Conservation (phyloP, 2,888 invertebrate species). For the Troilus luridus region DNA sequence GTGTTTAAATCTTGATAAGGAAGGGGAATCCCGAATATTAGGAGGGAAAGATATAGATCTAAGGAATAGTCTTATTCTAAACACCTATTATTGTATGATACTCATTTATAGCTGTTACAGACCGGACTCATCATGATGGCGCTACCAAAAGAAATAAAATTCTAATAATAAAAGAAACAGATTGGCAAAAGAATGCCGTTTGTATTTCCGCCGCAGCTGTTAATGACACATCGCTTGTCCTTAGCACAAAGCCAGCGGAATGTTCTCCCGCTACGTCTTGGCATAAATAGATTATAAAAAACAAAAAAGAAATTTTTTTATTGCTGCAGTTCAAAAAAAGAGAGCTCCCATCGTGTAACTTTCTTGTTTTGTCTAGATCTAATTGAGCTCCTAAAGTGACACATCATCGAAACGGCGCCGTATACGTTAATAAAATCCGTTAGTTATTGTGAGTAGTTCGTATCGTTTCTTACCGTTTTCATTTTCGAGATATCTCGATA, state of each 20-base stretch:
- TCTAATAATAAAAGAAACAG: background rate
- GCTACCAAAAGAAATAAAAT: background rate
- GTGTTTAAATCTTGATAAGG: no score
- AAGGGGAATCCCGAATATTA: no score
- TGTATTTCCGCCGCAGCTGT: background rate
- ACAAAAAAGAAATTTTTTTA: background rate
- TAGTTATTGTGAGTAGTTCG: background rate
- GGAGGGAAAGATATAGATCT: no score
- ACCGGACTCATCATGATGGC: background rate
- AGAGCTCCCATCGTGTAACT: background rate
- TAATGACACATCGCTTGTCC: background rate
- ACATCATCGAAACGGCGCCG: background rate
- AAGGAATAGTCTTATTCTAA: no score
- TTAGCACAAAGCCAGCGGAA: background rate
- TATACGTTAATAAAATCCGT: background rate
- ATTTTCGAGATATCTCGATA: no score
- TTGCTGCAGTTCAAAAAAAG: background rate
- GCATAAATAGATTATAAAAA: background rate
- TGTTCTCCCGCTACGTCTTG: background rate
- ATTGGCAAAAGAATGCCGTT: background rate
- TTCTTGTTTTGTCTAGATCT: conserved; percentile 1
- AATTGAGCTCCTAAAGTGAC: background rate
- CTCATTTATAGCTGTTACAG: no score
- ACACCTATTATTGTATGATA: no score
- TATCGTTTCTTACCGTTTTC: no score